Evolutionary conservation across 2,888 invertebrate genomes (phyloP).

Genomic region (Steinernema carpocapsae): DNA sequence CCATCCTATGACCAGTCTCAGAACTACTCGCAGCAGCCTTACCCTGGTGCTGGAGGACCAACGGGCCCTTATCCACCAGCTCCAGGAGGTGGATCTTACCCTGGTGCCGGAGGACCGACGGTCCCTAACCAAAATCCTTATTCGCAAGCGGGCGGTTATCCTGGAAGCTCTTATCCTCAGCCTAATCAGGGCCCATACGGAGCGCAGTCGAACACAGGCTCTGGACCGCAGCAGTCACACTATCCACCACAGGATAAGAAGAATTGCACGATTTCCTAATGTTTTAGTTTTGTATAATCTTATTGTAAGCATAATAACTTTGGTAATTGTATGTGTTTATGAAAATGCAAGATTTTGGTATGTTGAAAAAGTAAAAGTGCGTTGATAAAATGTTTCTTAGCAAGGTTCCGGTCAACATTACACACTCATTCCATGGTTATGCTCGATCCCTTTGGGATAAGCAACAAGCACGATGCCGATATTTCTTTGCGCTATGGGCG

Average conservation of each 20-base stretch:
- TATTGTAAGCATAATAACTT: not conserved
- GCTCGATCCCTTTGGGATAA: too few relatives aligned
- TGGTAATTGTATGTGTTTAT: not conserved
- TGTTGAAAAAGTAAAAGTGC: too few relatives aligned
- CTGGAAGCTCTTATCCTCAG: not conserved
- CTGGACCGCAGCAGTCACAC: constrained; percentile 48
- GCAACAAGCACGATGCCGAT: too few relatives aligned
- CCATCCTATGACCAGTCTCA: constrained; percentile 46
- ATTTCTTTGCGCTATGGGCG: too few relatives aligned
- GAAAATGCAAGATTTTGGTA: not conserved
- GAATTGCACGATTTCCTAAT: constrained; percentile 52
- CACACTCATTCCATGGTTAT: too few relatives aligned
- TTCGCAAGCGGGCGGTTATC: too few relatives aligned
- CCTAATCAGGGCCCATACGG: not conserved
- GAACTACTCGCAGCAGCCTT: constrained; percentile 27
- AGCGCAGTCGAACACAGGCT: not conserved
- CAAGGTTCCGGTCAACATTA: too few relatives aligned
- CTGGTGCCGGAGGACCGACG: too few relatives aligned
- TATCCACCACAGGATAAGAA: constrained; percentile 66
- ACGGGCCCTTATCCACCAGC: not conserved
- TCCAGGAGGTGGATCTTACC: too few relatives aligned
- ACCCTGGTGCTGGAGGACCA: not conserved
- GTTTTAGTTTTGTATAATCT: not conserved
- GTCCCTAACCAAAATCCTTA: too few relatives aligned
- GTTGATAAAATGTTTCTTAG: too few relatives aligned